Percentiles rank a stretch among this genome's conserved stretches.
These are phyloP conservation scores for Orthosia cruda DNA, from an alignment of 2,888 invertebrate genomes.

Conservation along the genomic window DNA sequence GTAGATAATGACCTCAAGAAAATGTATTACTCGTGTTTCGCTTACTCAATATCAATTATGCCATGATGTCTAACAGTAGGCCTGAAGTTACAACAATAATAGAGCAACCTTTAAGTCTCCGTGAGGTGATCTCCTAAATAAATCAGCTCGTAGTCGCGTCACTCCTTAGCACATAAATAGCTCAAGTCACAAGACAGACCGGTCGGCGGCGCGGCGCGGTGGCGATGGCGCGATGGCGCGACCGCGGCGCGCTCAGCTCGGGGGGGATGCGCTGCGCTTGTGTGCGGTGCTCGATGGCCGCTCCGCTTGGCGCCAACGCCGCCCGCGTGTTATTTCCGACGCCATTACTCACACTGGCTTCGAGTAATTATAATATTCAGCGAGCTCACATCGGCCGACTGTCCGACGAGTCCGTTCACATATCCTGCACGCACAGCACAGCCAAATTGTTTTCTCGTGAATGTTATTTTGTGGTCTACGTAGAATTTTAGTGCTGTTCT, in stretches of 20 bases:
- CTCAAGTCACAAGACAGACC: conserved; percentile 90
- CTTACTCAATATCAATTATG: background rate
- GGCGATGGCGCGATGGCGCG: conserved; percentile 6
- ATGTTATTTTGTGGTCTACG: conserved; percentile 59
- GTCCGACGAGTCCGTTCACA: conserved; percentile 77
- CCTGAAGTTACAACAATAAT: conserved; percentile 66
- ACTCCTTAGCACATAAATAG: conserved; percentile 81
- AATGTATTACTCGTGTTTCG: background rate
- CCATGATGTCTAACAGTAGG: conserved; percentile 9
- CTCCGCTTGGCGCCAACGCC: conserved; percentile 90
- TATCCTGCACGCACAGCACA: conserved; percentile 66
- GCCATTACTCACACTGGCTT: conserved; percentile 90
- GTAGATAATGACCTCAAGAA: background rate
- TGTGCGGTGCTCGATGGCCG: conserved; percentile 75
- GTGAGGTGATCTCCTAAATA: conserved; percentile 79
- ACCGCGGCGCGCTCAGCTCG: conserved; percentile 50
- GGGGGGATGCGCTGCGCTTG: conserved; percentile 57
- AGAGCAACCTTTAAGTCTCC: conserved; percentile 75
- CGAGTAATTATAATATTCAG: conserved; percentile 91
- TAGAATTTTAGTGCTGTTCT: conserved; percentile 54
- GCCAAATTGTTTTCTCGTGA: conserved; percentile 58
- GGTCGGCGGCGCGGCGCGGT: conserved; percentile 73
- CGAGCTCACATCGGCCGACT: conserved; percentile 84
- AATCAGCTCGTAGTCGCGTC: conserved; percentile 80
- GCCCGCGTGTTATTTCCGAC: conserved; percentile 90